phyloP scores from a whole-genome alignment of 2,888 invertebrate genomes.

The Aphrophora alni region DNA sequence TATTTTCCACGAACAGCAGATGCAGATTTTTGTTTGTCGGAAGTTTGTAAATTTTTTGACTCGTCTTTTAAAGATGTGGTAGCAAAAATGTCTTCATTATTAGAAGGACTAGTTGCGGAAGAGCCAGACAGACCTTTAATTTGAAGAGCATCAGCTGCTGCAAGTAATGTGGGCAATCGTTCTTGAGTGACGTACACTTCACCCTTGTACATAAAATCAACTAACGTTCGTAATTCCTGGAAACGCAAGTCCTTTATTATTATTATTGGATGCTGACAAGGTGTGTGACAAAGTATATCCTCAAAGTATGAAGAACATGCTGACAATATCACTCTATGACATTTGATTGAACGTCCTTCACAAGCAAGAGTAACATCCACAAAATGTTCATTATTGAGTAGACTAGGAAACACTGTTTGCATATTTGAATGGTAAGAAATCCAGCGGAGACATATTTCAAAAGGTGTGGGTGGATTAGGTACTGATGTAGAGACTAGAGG shows the following conservation, averaged over 20 bases:
- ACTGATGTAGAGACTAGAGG: slow-evolving; percentile 40
- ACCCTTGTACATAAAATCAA: slow-evolving; percentile 63
- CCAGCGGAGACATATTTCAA: slow-evolving; percentile 62
- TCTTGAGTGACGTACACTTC: slow-evolving; percentile 61
- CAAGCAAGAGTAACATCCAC: slow-evolving; percentile 64
- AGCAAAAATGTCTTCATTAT: neutral
- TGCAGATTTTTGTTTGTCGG: neutral
- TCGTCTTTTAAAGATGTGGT: neutral
- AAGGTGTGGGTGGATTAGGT: slow-evolving; percentile 43
- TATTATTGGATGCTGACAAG: slow-evolving; percentile 60
- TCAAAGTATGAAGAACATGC: slow-evolving; percentile 63
- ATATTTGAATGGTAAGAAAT: slow-evolving; percentile 64
- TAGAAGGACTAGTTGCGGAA: neutral
- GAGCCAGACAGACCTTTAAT: slow-evolving; percentile 45
- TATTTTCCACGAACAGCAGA: neutral
- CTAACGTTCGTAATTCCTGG: slow-evolving; percentile 61
- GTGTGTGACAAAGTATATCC: slow-evolving; percentile 59
- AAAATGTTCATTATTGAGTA: slow-evolving; percentile 61
- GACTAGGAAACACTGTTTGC: slow-evolving; percentile 61
- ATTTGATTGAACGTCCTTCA: slow-evolving; percentile 62
- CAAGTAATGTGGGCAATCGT: slow-evolving; percentile 58
- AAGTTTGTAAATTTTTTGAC: neutral
- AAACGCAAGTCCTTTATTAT: slow-evolving; percentile 61
- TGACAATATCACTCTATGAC: slow-evolving; percentile 62
- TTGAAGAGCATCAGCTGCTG: slow-evolving; percentile 60